Evolutionary conservation across 2,797 vertebrate species (phyloP), one percentile per base, ranked within the genome.

Genomic region (Catharus ustulatus): DNA sequence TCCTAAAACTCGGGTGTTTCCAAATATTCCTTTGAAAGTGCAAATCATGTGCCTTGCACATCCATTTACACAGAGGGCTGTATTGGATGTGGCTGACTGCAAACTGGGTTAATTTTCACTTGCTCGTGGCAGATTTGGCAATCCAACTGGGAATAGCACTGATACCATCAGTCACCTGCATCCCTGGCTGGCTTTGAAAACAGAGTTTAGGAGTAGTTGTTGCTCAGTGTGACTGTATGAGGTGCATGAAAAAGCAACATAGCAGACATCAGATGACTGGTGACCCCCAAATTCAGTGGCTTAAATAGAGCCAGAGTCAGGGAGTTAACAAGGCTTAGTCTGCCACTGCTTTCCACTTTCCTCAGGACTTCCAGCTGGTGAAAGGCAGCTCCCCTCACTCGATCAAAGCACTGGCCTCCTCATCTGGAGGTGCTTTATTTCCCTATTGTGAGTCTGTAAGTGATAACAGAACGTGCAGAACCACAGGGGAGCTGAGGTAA

Each of bases 141-240:
- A 11, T 38, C 36, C 2, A 9, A 1, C 21, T 0, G 1, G 62
- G 40, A 75, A 13, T 5, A 42, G 73, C 58, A 62, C 9, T 0
- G 0, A 8, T 4, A n/a, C 10, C 42, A 46, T 9, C 58, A 72
- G 36, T 51, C 13, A 49, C n/a, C 46, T n/a, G 27, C 32, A 7
- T 66, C 58, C 54, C 59, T 55, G 57, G 0, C 0, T 57, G 69
- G 36, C 6, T 5, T 2, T 42, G 43, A 15, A 46, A 86, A 68
- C 19, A 74, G 73, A 71, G 23, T 8, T 81, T 11, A 62, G 40
- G 49, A 66, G 32, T 24, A 74, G 36, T 4, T 3, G 10, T 12
- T 83, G 49, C 34, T 91, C 77, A 48, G 34, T 20, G 34, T 36
- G 48, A 34, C 34, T 42, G 30, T 15, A 45, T 1, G 1, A 85